These are phyloP conservation scores for Luperina nickerlii DNA, from an alignment of 2,888 invertebrate genomes.

Conservation along the genomic window DNA sequence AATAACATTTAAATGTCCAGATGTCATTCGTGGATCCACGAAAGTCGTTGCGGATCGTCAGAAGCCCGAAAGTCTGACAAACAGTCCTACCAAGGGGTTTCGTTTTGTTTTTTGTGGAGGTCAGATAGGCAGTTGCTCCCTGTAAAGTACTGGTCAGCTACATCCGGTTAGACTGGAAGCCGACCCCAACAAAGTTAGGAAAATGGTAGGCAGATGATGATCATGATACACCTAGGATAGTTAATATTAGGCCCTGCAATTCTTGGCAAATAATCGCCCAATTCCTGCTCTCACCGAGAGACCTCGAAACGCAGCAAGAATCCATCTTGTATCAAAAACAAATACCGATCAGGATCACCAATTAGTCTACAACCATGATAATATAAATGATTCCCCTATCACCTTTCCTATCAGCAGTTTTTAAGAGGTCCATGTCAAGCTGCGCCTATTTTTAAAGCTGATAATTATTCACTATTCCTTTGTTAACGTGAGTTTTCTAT, in stretches of 20 bases:
- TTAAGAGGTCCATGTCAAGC: background rate
- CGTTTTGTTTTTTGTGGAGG: background rate
- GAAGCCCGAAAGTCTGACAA: background rate
- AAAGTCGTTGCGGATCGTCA: background rate
- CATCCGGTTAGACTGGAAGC: background rate
- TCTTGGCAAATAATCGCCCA: background rate
- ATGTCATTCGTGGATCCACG: background rate
- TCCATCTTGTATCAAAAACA: background rate
- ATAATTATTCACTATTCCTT: background rate
- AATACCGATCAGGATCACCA: background rate
- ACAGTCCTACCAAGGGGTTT: background rate
- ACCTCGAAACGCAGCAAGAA: background rate
- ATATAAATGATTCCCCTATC: background rate
- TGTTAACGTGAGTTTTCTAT: background rate
- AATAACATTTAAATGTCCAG: too few relatives aligned
- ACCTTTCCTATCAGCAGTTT: background rate
- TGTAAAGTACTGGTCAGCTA: background rate
- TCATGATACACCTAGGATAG: background rate
- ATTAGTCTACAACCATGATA: background rate
- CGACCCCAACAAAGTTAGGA: background rate
- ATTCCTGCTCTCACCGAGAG: background rate
- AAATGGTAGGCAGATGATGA: background rate
- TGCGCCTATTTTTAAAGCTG: too few relatives aligned
- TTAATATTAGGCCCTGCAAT: background rate
- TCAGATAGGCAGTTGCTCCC: background rate